Evolutionary conservation across 2,113 vertebrate species (phyloP), one percentile per base, ranked within the genome.

Genomic region (Alligator sinensis): DNA sequence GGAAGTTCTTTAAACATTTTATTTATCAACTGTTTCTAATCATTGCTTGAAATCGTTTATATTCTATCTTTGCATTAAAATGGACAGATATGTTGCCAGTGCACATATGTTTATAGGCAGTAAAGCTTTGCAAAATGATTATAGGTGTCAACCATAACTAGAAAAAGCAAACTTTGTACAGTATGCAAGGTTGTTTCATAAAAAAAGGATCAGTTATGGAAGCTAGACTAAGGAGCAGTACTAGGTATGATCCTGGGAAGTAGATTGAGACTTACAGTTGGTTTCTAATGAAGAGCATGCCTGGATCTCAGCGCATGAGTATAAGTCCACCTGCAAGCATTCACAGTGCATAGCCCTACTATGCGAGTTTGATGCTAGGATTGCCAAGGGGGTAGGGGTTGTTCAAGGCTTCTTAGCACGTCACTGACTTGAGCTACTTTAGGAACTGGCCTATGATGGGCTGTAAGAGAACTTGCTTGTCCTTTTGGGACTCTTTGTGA

Each of bases 21-120:
- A 30, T 89, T 96, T 93, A 30, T 74, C 34, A 34, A 47, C 55
- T 92, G 9, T 16, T 88, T 80, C 80, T 92, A 47, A 11, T 28
- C 57, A 25, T 77, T n/a, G 85, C 28, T 85, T 30, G 22, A 76
- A 54, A 74, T 60, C 62, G 60, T 87, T 89, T 79, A 86, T 77
- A 28, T 80, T 1, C 12, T 25, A 62, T 81, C 22, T 21, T 87
- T 91, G 13, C 28, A 91, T 89, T 92, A 58, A 19, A 89, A 80
- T 34, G 4, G 86, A 60, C 28, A 28, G 22, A 18, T 27, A 82
- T 72, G 27, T 68, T 96, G 95, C 72, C 84, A 76, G 6, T 5
- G 38, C 38, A 47, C 38, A 47, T 47, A 47, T 47, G 38, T 47
- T 47, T 47, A 47, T 47, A 47, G 38, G 38, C 6, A 7, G 38